Evolutionary conservation across 1,140 invertebrate genomes (phyloP), one percentile per base, ranked within the genome.

Genomic region (Caerostris darwini): DNA sequence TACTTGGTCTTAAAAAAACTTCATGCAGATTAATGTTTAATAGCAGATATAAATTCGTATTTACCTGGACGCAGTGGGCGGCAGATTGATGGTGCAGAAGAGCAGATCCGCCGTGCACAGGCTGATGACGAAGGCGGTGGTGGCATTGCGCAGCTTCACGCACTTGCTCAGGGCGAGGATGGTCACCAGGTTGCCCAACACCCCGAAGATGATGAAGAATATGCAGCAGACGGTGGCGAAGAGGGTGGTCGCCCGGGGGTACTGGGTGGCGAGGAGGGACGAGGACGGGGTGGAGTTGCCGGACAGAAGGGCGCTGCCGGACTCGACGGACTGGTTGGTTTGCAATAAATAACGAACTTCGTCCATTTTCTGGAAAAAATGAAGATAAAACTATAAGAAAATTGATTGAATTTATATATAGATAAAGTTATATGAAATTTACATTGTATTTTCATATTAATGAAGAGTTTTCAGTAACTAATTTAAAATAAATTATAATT

Each of bases 91-190:
- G 61, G 97, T 96, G 95, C 98, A 98, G 96, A 98, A 99, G 87
- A 98, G 96, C 77, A 98, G 96, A 96, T 99, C 98, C 6, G 98
- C 98, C 94, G 98, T 97, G 95, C 98, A 98, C 17, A 98, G 96
- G 53, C 98, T 98, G 95, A 98, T 97, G 71, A 98, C 98, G 96
- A 99, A 99, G 95, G 98, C 98, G 2, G 98, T 99, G 4, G 98
- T 98, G 83, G 98, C 98, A 19, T 94, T 94, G 50, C 98, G 97
- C 88, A 95, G 83, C 17, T 94, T 94, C 12, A 19, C 50, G 59
- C 90, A 89, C 56, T 58, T 57, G 53, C 77, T 67, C 7, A 95
- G 77, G 17, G 95, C 94, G 4, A 95, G 19, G 54, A 95, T 94
- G 64, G 95, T 94, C 2, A 95, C 50, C 50, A 94, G 67, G 59